Conservation (phyloP, 2,797 vertebrate species). For the Spheniscus humboldti region DNA sequence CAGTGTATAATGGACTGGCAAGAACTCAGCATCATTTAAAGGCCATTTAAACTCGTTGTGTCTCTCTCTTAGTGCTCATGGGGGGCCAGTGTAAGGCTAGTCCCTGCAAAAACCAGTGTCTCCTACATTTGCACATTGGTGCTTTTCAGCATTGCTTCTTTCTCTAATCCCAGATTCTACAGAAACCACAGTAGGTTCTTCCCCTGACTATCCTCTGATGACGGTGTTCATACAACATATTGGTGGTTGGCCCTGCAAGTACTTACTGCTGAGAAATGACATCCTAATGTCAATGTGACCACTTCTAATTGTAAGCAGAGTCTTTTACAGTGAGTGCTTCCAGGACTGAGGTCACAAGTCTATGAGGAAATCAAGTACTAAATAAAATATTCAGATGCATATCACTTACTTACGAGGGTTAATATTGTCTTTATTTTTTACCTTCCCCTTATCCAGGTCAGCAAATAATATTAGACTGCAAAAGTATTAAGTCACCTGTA, state of each 20-base stretch:
- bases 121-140: not conserved
- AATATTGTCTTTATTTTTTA: conserved; percentile 15
- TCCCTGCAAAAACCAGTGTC: not conserved
- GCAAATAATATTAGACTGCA: conserved; percentile 7
- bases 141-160: not conserved
- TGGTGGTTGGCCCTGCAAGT: not conserved
- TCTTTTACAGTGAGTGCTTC: not conserved
- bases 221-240: not conserved
- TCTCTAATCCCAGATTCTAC: not conserved
- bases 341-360: not conserved
- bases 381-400: conserved; percentile 29
- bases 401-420: conserved; percentile 34
- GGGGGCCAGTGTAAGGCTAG: not conserved
- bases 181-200: not conserved
- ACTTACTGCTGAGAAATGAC: not conserved
- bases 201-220: not conserved
- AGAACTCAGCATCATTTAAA: not conserved
- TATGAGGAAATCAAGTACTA: not conserved
- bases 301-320: not conserved
- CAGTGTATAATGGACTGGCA: not conserved
- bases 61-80: not conserved
- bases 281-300: not conserved
- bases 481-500: conserved; percentile 4
- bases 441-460: not conserved
- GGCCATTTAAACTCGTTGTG: not conserved